Evolutionary conservation across 2,113 vertebrate genomes (phyloP).

Genomic region (Alouatta palliata): DNA sequence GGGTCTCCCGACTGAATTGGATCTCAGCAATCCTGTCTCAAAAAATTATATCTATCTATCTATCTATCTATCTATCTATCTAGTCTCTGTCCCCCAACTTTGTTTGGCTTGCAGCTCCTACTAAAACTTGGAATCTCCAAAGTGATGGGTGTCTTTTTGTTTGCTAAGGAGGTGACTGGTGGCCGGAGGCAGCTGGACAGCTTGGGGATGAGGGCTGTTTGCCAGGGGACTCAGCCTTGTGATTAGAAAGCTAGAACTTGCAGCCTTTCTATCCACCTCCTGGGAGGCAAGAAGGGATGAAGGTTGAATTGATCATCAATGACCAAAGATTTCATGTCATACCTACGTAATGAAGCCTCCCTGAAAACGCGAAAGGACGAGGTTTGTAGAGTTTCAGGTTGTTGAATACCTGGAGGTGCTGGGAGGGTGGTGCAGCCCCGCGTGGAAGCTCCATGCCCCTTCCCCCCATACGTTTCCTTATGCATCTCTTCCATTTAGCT

Average conservation of each 20-base stretch:
- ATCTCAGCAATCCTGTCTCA: no score
- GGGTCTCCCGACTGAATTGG: no score
- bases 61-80: neutral
- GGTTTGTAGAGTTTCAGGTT: neutral
- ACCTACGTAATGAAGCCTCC: neutral
- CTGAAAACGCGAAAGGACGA: neutral
- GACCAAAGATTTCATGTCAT: neutral
- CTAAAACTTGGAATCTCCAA: neutral
- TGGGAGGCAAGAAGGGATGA: neutral
- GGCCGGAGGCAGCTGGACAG: neutral
- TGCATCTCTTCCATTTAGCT: neutral
- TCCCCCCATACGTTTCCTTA: fast-evolving
- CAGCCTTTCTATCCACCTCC: neutral
- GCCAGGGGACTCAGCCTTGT: neutral
- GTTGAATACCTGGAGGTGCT: neutral
- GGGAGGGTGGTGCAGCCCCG: neutral
- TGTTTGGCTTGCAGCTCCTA: neutral
- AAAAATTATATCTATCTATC: no score
- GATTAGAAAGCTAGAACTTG: neutral
- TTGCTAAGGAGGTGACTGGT: neutral
- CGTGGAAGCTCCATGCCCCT: neutral
- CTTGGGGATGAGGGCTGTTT: neutral
- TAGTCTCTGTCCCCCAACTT: neutral
- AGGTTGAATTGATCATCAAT: neutral
- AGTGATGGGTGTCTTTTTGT: neutral